Evolutionary conservation across 2,113 vertebrate genomes (phyloP).

Genomic region (Oryzias woworae): DNA sequence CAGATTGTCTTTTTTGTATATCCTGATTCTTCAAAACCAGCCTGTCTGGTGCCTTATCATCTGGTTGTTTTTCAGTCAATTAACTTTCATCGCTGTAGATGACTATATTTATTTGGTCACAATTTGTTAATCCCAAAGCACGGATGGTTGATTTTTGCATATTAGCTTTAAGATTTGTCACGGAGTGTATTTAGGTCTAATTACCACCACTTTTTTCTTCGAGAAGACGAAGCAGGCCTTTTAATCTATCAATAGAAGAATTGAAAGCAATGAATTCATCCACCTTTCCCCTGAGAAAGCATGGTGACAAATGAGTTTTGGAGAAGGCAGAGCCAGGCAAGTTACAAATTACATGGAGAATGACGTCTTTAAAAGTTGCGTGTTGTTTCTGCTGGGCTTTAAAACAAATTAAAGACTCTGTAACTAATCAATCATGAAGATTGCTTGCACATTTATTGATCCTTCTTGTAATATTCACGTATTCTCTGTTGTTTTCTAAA

Average conservation of each 20-base stretch:
- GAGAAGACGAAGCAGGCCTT: constrained; percentile 28
- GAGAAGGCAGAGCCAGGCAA: constrained; percentile 45
- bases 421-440: constrained; percentile 11
- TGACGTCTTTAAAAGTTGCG: constrained; percentile 23
- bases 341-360: constrained; percentile 18
- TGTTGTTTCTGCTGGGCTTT: not conserved
- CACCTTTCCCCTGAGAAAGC: constrained; percentile 41
- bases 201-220: constrained; percentile 44
- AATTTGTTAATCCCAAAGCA: constrained; percentile 71
- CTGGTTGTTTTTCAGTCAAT: constrained; percentile 67
- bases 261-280: constrained; percentile 56
- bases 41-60: constrained; percentile 58
- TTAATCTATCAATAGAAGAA: constrained; percentile 48
- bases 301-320: constrained; percentile 47
- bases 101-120: constrained; percentile 67
- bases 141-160: constrained; percentile 62
- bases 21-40: constrained; percentile 48
- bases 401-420: constrained; percentile 5
- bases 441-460: constrained; percentile 10
- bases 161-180: constrained; percentile 63
- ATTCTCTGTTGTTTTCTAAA: not conserved
- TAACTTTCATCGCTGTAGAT: constrained; percentile 68
- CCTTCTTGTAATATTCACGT: not conserved
- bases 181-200: constrained; percentile 57
- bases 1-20: constrained; percentile 52